Percentiles rank a stretch among this genome's conserved stretches.
Evolutionary conservation across 2,888 invertebrate species (phyloP).

Genomic region (Pachymerium ferrugineum): DNA sequence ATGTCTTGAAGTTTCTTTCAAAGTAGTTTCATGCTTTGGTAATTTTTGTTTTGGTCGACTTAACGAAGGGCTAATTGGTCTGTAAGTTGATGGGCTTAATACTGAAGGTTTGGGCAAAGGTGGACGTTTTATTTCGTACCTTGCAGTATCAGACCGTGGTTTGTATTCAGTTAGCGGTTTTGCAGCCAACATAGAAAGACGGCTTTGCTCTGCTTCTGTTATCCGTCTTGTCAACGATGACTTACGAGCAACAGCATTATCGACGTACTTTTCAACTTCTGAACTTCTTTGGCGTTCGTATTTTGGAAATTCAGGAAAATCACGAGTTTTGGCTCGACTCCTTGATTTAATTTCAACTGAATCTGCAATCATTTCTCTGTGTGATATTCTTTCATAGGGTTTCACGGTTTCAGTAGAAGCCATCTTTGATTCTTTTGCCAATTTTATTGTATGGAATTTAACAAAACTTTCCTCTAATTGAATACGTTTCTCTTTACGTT

Average conservation of each 20-base stretch:
- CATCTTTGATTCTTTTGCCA: no score
- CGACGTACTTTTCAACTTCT: neutral
- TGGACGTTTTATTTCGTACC: neutral
- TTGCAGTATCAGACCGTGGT: neutral
- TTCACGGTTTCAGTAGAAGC: neutral
- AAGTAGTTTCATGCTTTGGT: neutral
- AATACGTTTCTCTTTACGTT: neutral
- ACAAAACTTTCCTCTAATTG: neutral
- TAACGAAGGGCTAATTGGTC: no score
- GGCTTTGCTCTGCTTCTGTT: neutral
- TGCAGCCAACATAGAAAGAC: neutral
- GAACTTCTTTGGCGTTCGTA: neutral
- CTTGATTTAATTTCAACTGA: conserved; percentile 32
- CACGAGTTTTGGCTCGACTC: neutral
- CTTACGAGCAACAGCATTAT: neutral
- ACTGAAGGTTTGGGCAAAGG: neutral
- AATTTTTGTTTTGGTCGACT: no score
- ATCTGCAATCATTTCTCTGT: conserved; percentile 32
- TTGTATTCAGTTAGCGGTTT: neutral
- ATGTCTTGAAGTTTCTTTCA: neutral
- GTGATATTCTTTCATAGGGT: neutral
- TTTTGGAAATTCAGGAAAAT: neutral
- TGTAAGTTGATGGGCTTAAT: no score
- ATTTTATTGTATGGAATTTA: neutral
- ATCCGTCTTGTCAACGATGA: neutral